Evolutionary conservation across 92 coral and sea anemone genomes (phyloP), one percentile per base, ranked within the genome.

Genomic region (Palythoa grandis): DNA sequence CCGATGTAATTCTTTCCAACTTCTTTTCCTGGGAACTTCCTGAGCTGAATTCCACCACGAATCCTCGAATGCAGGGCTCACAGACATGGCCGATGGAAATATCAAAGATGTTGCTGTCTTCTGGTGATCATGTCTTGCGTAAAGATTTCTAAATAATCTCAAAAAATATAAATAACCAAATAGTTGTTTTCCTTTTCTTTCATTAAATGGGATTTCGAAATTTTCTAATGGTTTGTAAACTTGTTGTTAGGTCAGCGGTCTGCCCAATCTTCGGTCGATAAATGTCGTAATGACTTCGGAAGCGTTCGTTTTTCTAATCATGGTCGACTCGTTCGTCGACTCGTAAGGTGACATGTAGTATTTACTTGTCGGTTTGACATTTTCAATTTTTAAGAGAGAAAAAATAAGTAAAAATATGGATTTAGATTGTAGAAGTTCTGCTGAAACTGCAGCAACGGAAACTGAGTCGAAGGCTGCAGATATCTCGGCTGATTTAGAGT

Each of bases 1-100:
- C 37, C 90, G 77, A 72, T 95, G 94, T 20, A 97, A 88, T 72
- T 97, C 98, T 58, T 88, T 91, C 99, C 99, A 97, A 35, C 85
- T 90, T 11, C 89, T 86, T 70, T 89, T 94, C 16, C 75, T 76
- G 9, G 75, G 85, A 48, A 20, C 40, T 2, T 58, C 83, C 69
- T 87, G 86, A 25, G 63, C n/a, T 25, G 77, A 72, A 72, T 84
- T 72, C 76, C 58, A 78, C 77, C 82, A 85, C 38, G 87, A 73
- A 66, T 77, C 89, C 58, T 63, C 50, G 35, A 90, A 65, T n/a
- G 24, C 8, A 52, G 82, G 88, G 13, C 61, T 80, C n/a, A 52
- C 13, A 23, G 85, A 66, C 85, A 80, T 80, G 74, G 70, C 65
- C 74, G 20, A 13, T 66, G 22, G 47, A 65, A 24, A 48, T 23